Evolutionary conservation across 92 coral and sea anemone genomes (phyloP), one percentile per base, ranked within the genome.

Genomic region (Desmophyllum pertusum): DNA sequence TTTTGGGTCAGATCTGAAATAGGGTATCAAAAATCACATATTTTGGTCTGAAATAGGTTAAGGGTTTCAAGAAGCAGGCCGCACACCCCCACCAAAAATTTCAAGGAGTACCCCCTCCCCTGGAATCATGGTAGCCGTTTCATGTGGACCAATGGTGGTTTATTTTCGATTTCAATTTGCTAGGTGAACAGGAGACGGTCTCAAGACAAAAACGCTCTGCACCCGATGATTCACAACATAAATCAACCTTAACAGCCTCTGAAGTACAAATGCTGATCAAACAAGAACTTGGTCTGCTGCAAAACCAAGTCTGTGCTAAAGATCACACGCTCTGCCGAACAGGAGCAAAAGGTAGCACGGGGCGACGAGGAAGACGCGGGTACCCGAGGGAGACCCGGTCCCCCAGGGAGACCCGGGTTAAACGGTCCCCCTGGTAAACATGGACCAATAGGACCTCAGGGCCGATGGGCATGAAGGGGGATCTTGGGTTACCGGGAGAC

Each of bases 271-370:
- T 30, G 59, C 18, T 84, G 72, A 89, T 92, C 73, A 74, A 85
- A 25, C 55, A 62, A 75, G 91, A 89, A 73, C 77, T 92, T 48
- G 76, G 75, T 39, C 76, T 65, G 48, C 78, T 89, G 14, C 83
- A 79, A 80, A 84, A 75, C 57, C 86, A 92, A 73, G 79, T 78
- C 59, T 89, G 93, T 77, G 85, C 86, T 36, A 75, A 75, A 21
- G 78, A 92, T 57, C 79, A 92, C 50, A 89, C 82, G 42, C 85
- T 86, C 72, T 92, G 95, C 77, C 80, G 78, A 10, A 40, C 73
- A 45, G 93, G 95, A 77, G 88, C 89, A 75, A 83, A 84, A 64
- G 95, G 95, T 2, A 92, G 64, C 81, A 66, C 73, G 73, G 92
- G 92, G 41, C 79, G 86, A 50, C 83, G 93, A 7, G 93, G 93